Base-by-base conservation (phyloP, 2,113 vertebrate species). In the Ptilonorhynchus violaceus region DNA sequence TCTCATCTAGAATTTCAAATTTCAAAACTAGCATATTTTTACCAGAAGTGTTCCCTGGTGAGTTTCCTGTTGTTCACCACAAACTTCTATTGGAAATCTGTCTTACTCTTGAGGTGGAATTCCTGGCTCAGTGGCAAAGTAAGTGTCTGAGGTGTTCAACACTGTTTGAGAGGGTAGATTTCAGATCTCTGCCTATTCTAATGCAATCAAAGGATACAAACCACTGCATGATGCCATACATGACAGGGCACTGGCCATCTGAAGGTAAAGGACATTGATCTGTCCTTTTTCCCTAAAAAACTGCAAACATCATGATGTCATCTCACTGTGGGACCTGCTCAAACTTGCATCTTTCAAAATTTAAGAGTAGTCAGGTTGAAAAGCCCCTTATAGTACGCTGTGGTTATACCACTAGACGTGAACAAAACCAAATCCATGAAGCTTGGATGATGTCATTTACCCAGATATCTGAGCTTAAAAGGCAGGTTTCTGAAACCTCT, bases 11-110 rank as follows among this genome's bases (percentile, higher is more conserved):
- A 64, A 81, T 42, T 28, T 60, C 1, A n/a, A 1, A 66, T 70
- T 56, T 49, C 47, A 83, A 33, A 87, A 42, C 24, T 19, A 53
- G 17, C 5, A 2, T 75, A 58, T 85, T 75, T 82, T 70, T 62
- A 39, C 11, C 19, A 23, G 21, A 75, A 83, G 0, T 35, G 2
- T 15, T 75, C 79, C n/a, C 92, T 58, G 41, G 39, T 0, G 0
- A 62, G 21, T 74, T 74, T 77, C 55, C 25, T 52, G 24, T 74
- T 64, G 24, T 25, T 88, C 31, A 49, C 18, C 25, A 60, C 60
- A 69, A 76, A 20, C 2, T 72, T 50, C 9, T 72, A 0, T 19
- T 73, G 37, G 37, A 59, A 79, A 52, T 64, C 39, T 3, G 1
- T 42, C 25, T 62, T 39, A 52, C 10, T 55, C 23, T 3, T 52